Conservation (phyloP, 1,140 invertebrate species). For the Drosophila biarmipes region DNA sequence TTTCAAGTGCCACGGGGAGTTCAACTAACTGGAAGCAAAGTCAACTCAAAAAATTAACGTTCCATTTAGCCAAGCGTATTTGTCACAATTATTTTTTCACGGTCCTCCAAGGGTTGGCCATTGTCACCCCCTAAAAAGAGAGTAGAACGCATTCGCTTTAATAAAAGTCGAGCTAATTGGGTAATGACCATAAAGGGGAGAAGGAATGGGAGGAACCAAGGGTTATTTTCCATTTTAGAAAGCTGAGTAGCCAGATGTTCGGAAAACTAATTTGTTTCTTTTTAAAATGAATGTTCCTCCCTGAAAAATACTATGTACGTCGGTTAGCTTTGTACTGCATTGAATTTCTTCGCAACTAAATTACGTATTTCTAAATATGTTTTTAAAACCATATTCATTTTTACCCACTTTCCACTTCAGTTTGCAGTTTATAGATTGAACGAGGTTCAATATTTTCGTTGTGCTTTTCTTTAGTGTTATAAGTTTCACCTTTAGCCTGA, state of each 20-base stretch:
- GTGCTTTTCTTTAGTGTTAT: neutral
- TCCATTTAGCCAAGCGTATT: slow-evolving; percentile 32
- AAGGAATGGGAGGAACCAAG: neutral
- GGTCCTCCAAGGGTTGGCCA: slow-evolving; percentile 25
- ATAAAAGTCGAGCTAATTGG: slow-evolving; percentile 35
- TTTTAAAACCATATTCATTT: too few relatives aligned
- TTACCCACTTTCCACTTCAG: too few relatives aligned
- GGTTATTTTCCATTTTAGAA: slow-evolving; percentile 8
- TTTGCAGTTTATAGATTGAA: neutral
- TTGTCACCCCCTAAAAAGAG: slow-evolving; percentile 39
- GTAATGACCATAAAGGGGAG: slow-evolving; percentile 16
- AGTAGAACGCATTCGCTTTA: slow-evolving; percentile 30
- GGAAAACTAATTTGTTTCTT: slow-evolving; percentile 2
- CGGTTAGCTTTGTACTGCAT: too few relatives aligned
- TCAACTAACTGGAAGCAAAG: slow-evolving; percentile 41
- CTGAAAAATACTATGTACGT: neutral
- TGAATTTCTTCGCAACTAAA: too few relatives aligned
- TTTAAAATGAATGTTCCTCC: slow-evolving; percentile 7
- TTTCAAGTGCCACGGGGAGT: slow-evolving; percentile 32
- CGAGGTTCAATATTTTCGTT: neutral
- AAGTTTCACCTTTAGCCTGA: neutral
- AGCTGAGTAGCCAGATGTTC: slow-evolving; percentile 6
- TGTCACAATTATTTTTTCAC: slow-evolving; percentile 20
- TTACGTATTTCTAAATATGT: too few relatives aligned
- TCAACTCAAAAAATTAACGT: slow-evolving; percentile 48